Percentiles rank a stretch among this genome's conserved stretches.
phyloP scores from a whole-genome alignment of 2,113 vertebrate species.

The Urocynchramus pylzowi region DNA sequence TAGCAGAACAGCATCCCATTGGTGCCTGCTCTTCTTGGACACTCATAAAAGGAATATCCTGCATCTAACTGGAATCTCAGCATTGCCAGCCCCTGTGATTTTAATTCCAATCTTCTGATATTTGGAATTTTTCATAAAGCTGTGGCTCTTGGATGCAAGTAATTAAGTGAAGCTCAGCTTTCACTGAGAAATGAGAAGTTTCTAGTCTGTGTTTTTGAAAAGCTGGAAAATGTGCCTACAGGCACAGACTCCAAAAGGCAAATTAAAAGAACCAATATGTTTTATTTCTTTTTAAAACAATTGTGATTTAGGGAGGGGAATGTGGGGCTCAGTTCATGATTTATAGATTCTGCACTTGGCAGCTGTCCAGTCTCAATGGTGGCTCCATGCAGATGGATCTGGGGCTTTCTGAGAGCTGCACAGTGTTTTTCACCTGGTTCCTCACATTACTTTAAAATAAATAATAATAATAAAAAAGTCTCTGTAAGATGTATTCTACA shows the following conservation, averaged over 20 bases:
- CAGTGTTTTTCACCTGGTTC: background rate
- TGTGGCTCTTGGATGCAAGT: background rate
- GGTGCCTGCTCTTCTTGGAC: background rate
- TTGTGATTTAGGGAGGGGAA: background rate
- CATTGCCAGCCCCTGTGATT: background rate
- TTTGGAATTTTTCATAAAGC: constrained; percentile 18
- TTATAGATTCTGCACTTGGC: background rate
- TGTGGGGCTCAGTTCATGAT: background rate
- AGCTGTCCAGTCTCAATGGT: background rate
- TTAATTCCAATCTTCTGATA: constrained; percentile 15
- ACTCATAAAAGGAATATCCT: background rate
- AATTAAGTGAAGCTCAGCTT: constrained; percentile 34
- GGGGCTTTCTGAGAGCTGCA: background rate
- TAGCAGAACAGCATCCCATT: background rate
- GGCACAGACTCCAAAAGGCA: constrained; percentile 38
- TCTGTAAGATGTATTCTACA: background rate
- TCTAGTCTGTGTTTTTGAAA: background rate
- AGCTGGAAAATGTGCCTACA: constrained; percentile 20
- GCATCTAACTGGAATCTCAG: background rate
- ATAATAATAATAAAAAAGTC: background rate
- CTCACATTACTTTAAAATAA: background rate
- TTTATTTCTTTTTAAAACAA: constrained; percentile 42
- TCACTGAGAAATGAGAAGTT: constrained; percentile 23
- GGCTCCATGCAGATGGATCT: background rate
- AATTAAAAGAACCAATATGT: constrained; percentile 44